Conservation (phyloP, 2,888 invertebrate species). For the Salpingus planirostris region DNA sequence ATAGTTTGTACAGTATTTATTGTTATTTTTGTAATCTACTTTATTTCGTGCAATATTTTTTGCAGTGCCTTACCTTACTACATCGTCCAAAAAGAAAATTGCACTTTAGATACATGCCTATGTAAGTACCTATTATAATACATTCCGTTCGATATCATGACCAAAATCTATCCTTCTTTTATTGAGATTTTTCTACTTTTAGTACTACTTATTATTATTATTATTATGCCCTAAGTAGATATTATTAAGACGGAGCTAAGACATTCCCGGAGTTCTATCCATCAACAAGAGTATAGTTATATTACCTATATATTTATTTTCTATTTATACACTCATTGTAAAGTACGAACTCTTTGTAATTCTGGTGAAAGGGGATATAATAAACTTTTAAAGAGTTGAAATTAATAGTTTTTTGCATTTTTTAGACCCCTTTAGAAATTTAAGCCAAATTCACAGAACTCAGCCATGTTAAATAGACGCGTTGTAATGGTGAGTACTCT, state of each 20-base stretch:
- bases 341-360: slow-evolving; percentile 24
- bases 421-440: no score
- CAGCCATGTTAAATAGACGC: no score
- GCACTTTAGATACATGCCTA: slow-evolving; percentile 7
- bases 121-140: no score
- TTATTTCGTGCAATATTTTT: slow-evolving; percentile 17
- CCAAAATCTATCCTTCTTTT: slow-evolving; percentile 7
- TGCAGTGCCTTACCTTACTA: slow-evolving; percentile 17
- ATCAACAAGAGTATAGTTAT: background rate
- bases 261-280: slow-evolving; percentile 19
- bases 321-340: slow-evolving; percentile 24
- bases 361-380: slow-evolving; percentile 27
- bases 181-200: slow-evolving; percentile 5
- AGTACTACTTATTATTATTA: background rate
- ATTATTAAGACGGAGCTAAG: slow-evolving; percentile 17
- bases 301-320: slow-evolving; percentile 22
- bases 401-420: background rate
- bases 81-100: slow-evolving; percentile 7
- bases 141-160: no score
- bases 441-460: no score
- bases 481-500: no score
- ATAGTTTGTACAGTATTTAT: slow-evolving; percentile 21
- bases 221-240: slow-evolving; percentile 6
- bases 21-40: slow-evolving; percentile 15
- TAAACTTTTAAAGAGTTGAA: slow-evolving; percentile 19